Evolutionary conservation across 2,113 vertebrate genomes (phyloP).

Genomic region (Ailurus styani): DNA sequence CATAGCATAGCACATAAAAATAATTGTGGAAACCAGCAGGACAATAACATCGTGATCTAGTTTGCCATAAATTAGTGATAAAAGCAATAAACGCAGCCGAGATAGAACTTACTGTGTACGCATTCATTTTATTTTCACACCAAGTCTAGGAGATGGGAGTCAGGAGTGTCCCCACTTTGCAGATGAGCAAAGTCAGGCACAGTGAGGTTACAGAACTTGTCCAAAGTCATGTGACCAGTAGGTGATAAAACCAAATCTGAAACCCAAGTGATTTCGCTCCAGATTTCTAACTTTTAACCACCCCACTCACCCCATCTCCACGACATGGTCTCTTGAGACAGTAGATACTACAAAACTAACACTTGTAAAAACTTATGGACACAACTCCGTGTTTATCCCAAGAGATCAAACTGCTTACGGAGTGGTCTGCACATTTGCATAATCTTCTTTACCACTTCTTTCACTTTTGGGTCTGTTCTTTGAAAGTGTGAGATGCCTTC

Average conservation of each 20-base stretch:
- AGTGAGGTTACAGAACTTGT: background rate
- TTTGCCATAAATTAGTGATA: background rate
- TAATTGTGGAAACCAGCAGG: background rate
- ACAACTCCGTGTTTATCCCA: background rate
- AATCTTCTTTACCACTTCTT: background rate
- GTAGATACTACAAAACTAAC: background rate
- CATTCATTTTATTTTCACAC: background rate
- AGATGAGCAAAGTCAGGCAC: background rate
- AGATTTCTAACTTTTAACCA: background rate
- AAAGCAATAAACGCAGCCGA: background rate
- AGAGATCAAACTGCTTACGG: background rate
- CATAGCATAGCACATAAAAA: background rate
- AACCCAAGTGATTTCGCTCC: background rate
- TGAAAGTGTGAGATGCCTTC: background rate
- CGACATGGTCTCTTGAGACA: rapidly evolving
- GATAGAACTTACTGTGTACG: background rate
- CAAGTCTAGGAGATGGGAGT: background rate
- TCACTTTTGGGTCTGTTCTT: background rate
- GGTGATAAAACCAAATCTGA: background rate
- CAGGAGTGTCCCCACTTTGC: background rate
- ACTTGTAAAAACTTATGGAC: background rate
- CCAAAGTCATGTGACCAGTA: background rate
- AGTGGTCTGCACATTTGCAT: background rate
- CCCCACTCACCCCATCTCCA: background rate
- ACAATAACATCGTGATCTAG: background rate